These are phyloP conservation scores for human (Homo sapiens) DNA, from an alignment of 2,113 vertebrate species.

Conservation along the genomic window GRCh38 chr14:25025001-25025500, in stretches of 20 bases:
- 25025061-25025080: conserved; percentile 39
- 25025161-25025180: background rate
- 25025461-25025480: background rate
- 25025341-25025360: background rate
- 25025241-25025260: background rate
- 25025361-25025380: background rate
- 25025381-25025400: background rate
- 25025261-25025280: background rate
- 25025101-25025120: conserved; percentile 38
- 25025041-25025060: background rate
- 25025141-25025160: conserved; percentile 20
- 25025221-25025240: background rate
- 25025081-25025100: conserved; percentile 39
- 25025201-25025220: background rate
- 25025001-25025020: conserved; percentile 31
- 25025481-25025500: background rate
- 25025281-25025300: background rate
- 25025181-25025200: conserved; percentile 14
- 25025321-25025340: background rate
- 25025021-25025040: background rate
- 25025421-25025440: background rate
- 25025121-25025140: background rate
- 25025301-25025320: background rate
- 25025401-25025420: background rate
- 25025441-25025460: background rate